These are phyloP conservation scores for Phataginus tetradactyla DNA, from an alignment of 2,797 vertebrate genomes.

Conservation along the genomic window DNA sequence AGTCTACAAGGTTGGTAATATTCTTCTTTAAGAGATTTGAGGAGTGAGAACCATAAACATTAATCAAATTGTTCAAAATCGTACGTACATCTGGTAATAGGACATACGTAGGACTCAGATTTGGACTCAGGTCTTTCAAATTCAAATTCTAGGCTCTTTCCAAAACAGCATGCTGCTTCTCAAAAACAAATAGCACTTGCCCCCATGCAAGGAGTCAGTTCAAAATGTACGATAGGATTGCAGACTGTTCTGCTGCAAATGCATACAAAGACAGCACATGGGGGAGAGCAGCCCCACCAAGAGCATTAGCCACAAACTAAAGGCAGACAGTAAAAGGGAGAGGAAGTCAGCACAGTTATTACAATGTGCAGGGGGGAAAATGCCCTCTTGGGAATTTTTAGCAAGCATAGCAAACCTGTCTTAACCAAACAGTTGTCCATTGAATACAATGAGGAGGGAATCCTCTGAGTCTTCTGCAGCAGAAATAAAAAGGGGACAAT, in stretches of 20 bases:
- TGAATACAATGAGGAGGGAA: not conserved
- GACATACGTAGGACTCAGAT: not conserved
- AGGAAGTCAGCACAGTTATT: not conserved
- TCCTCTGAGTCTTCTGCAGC: not conserved
- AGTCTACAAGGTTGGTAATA: not conserved
- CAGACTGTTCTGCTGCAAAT: not conserved
- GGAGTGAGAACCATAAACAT: not conserved
- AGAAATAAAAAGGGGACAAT: not conserved
- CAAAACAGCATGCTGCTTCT: not conserved
- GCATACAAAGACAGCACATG: not conserved
- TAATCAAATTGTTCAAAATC: not conserved
- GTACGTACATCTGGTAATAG: not conserved
- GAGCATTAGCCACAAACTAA: not conserved
- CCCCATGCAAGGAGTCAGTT: not conserved
- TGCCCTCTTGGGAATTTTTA: not conserved
- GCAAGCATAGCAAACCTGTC: not conserved
- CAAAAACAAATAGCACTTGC: not conserved
- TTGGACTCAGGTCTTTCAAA: constrained; percentile 21
- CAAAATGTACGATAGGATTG: not conserved
- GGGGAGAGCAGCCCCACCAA: not conserved
- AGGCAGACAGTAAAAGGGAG: not conserved
- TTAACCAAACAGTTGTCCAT: not conserved
- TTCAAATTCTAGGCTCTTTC: not conserved
- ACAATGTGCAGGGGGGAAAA: rapidly evolving
- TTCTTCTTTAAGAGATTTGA: not conserved